A percentile compares a stretch with the other conserved stretches of the same genome.
Conservation (phyloP, 2,797 vertebrate genomes). For the Danio tinwini region DNA sequence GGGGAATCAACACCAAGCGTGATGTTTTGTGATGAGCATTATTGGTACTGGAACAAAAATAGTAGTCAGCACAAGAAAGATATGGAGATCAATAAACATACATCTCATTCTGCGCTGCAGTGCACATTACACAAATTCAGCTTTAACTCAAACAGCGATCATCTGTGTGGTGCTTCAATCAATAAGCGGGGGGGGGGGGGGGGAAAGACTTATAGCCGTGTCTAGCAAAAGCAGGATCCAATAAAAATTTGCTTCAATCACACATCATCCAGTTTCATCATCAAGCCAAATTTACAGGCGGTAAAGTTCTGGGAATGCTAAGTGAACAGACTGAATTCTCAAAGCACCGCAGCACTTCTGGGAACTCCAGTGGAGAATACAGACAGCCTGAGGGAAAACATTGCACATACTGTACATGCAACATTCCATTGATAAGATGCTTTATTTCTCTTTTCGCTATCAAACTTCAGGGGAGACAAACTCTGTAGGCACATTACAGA, state of each 20-base stretch:
- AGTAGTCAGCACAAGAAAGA: neutral
- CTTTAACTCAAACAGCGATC: neutral
- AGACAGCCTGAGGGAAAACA: neutral
- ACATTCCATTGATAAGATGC: neutral
- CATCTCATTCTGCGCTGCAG: conserved; percentile 16
- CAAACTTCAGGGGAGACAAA: neutral
- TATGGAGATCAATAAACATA: conserved; percentile 33
- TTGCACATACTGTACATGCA: neutral
- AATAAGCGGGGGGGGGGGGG: neutral
- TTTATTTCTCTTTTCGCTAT: neutral
- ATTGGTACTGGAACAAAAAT: conserved; percentile 1
- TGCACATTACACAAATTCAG: neutral
- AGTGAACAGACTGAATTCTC: conserved; percentile 8
- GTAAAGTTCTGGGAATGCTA: neutral
- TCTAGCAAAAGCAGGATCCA: neutral
- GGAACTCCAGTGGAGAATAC: neutral
- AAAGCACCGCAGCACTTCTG: neutral
- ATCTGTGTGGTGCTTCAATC: neutral
- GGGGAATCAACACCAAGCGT: neutral
- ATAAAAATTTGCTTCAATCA: conserved; percentile 15
- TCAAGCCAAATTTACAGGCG: neutral
- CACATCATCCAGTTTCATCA: conserved; percentile 5
- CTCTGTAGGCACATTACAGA: neutral
- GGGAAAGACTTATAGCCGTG: conserved; percentile 13
- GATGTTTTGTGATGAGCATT: neutral